These are phyloP conservation scores for Macrotis lagotis DNA, from an alignment of 2,113 vertebrate genomes.

Conservation along the genomic window DNA sequence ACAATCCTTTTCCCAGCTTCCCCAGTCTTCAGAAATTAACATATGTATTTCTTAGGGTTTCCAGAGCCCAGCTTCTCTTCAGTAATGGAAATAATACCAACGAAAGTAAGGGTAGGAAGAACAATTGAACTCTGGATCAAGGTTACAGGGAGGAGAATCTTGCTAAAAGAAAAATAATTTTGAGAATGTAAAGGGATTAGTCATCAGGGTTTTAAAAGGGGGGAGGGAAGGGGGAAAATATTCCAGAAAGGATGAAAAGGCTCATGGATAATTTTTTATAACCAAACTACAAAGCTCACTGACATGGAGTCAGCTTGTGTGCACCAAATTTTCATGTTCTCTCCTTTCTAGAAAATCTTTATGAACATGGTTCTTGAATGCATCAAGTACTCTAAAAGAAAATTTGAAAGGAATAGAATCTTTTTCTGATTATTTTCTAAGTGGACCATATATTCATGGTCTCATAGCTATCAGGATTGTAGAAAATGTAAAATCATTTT, in stretches of 20 bases:
- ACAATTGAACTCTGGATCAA: background rate
- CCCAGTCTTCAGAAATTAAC: background rate
- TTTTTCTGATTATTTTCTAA: background rate
- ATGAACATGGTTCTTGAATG: background rate
- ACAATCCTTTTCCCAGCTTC: background rate
- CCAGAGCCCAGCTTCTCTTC: background rate
- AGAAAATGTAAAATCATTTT: background rate
- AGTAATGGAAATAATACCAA: background rate
- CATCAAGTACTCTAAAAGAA: background rate
- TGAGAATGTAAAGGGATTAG: background rate
- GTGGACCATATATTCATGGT: background rate
- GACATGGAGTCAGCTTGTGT: background rate
- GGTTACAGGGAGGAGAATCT: background rate
- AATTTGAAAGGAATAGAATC: background rate
- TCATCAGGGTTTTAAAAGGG: background rate
- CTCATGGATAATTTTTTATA: background rate
- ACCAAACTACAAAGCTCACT: background rate
- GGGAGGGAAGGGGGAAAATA: background rate
- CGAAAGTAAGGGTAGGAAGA: background rate
- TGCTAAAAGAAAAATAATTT: background rate
- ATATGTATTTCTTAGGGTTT: background rate
- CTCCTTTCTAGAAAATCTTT: background rate
- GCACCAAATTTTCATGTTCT: background rate
- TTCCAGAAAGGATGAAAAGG: background rate
- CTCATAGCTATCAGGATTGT: background rate